phyloP scores from a whole-genome alignment of 2,888 invertebrate species.

The Stegana nigrithorax region DNA sequence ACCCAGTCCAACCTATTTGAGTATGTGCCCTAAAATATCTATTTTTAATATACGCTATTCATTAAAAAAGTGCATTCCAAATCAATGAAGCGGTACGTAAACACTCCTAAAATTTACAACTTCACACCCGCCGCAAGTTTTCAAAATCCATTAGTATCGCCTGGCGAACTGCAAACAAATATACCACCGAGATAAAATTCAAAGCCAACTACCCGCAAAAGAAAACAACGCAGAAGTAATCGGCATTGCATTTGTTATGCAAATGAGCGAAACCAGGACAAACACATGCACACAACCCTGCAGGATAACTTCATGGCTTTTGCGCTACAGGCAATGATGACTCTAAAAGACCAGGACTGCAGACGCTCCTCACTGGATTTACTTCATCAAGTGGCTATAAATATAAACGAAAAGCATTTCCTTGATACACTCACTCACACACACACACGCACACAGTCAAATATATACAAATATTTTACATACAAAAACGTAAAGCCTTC shows the following conservation, averaged over 20 bases:
- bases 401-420: constrained; percentile 40
- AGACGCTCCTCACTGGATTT: constrained; percentile 39
- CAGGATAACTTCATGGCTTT: background rate
- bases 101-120: constrained; percentile 62
- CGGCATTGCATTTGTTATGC: constrained; percentile 54
- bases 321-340: background rate
- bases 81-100: constrained; percentile 59
- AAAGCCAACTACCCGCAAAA: too few species aligned
- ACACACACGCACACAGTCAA: too few species aligned
- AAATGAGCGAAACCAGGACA: constrained; percentile 53
- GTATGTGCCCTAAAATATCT: too few species aligned
- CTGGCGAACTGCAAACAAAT: constrained; percentile 5
- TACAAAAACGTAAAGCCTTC: constrained; percentile 23
- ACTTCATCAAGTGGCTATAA: constrained; percentile 62
- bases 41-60: background rate
- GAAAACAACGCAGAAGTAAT: background rate
- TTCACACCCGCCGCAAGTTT: constrained; percentile 57
- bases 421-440: too few species aligned
- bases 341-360: background rate
- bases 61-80: constrained; percentile 42
- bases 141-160: constrained; percentile 50
- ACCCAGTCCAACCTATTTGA: too few species aligned
- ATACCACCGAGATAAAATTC: background rate
- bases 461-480: constrained; percentile 34
- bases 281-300: constrained; percentile 41